Base-by-base conservation (phyloP, 2,888 invertebrate species). In the Ptilodon capucinus region DNA sequence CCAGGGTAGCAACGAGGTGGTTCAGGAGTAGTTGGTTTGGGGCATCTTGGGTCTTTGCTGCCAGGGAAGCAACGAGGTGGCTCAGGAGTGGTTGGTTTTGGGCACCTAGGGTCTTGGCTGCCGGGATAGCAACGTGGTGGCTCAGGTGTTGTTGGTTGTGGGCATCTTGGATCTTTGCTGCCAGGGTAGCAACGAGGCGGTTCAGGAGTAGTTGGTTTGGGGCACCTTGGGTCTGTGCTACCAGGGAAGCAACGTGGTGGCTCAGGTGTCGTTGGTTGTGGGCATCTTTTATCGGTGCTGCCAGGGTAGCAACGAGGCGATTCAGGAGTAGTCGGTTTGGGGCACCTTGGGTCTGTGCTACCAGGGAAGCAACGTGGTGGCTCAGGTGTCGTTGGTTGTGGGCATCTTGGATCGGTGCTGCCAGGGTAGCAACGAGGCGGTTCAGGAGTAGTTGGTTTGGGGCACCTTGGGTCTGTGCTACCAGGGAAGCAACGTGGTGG, bases 241-340 rank as follows among this genome's bases (percentile, higher is more conserved):
- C 79, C 79, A 2, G 79, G 79, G 53, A 72, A 84, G 43, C 85
- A 86, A 2, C 54, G 35, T 3, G 72, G 68, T 35, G 63, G 40
- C 2, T 2, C 25, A 14, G 65, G 64, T 14, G 63, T 59, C 0
- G 63, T 61, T 7, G 66, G 58, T 38, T 51, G 30, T 9, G 45
- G 39, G n/a, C 48, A 42, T 0, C 43, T 46, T 0, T 54, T 32
- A n/a, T 61, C 60, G 0, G 38, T 40, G 0, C 48, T 52, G 1
- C 61, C 61, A 0, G 61, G 55, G 42, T 30, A 64, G 19, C 61
- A 61, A 0, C 23, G 19, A 5, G 28, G 46, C 17, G 54, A 47
- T 16, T 0, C 45, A 1, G 51, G 45, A n/a, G 42, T 42, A 9
- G 42, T 42, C 21, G 42, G 42, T 23, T 47, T 2, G 1, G 46